Percentiles rank a stretch among this genome's conserved stretches.
phyloP scores from a whole-genome alignment of 2,888 invertebrate genomes.

The Drosophila paracracens region DNA sequence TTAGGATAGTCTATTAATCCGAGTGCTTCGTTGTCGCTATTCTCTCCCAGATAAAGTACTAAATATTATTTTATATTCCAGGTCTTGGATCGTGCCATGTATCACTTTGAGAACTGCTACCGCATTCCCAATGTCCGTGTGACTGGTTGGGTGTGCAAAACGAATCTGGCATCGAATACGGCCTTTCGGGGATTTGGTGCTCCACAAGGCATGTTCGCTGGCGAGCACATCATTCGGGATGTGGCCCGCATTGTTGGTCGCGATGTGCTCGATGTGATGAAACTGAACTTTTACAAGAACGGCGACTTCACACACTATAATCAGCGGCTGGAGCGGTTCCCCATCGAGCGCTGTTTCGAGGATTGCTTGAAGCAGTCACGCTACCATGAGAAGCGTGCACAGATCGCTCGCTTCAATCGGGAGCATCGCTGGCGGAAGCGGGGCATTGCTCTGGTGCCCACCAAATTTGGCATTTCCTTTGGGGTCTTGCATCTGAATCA shows the following conservation, averaged over 20 bases:
- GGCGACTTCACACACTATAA: constrained; percentile 92
- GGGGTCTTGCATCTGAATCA: constrained; percentile 92
- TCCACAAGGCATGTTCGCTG: constrained; percentile 95
- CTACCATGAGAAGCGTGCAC: constrained; percentile 87
- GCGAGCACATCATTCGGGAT: constrained; percentile 91
- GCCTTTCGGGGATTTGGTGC: constrained; percentile 97
- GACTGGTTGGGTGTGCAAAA: constrained; percentile 91
- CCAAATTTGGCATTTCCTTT: constrained; percentile 94
- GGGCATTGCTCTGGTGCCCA: constrained; percentile 92
- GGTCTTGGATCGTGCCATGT: constrained; percentile 93
- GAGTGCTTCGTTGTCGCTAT: not conserved
- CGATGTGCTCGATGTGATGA: constrained; percentile 88
- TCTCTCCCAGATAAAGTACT: not conserved
- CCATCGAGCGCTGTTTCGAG: constrained; percentile 90
- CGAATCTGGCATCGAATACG: constrained; percentile 96
- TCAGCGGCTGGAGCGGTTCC: constrained; percentile 90
- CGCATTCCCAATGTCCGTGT: constrained; percentile 90
- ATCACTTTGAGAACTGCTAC: constrained; percentile 94
- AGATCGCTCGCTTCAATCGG: constrained; percentile 90
- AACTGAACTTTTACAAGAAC: constrained; percentile 92
- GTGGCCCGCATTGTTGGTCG: constrained; percentile 90
- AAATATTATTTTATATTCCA: constrained; percentile 78
- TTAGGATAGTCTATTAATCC: not conserved
- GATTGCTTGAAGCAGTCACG: constrained; percentile 90
- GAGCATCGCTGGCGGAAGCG: constrained; percentile 94